phyloP scores from a whole-genome alignment of 2,797 vertebrate genomes.

The Alosa sapidissima region DNA sequence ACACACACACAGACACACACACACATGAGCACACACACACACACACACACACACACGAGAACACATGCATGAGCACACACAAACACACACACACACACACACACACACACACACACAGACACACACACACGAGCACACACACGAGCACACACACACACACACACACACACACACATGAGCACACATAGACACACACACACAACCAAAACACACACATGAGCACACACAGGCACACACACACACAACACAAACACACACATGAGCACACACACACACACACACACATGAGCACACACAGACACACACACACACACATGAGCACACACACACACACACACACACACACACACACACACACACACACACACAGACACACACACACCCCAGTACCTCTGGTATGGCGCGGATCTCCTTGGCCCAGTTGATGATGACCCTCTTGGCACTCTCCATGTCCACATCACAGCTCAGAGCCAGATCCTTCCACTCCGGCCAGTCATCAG shows the following conservation, averaged over 20 bases:
- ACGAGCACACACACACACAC: not conserved
- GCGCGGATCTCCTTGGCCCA: conserved; percentile 77
- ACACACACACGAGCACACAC: not conserved
- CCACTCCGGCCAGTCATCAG: conserved; percentile 70
- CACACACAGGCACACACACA: not conserved
- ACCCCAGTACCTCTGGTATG: conserved; percentile 70
- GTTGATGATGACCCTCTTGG: conserved; percentile 65
- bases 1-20: not conserved
- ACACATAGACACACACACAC: not conserved
- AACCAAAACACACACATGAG: not conserved
- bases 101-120: not conserved
- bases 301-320: not conserved
- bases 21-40: not conserved
- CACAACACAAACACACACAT: not conserved
- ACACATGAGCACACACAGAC: too few relatives aligned
- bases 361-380: not conserved
- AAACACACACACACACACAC: not conserved
- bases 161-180: not conserved
- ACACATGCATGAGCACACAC: not conserved
- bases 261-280: too few relatives aligned
- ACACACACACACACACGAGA: not conserved
- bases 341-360: not conserved
- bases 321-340: not conserved
- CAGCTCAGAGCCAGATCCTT: conserved; percentile 55
- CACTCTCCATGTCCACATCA: conserved; percentile 63